Evolutionary conservation across 1,140 invertebrate genomes (phyloP).

Genomic region (Drosophila kohkoa): DNA sequence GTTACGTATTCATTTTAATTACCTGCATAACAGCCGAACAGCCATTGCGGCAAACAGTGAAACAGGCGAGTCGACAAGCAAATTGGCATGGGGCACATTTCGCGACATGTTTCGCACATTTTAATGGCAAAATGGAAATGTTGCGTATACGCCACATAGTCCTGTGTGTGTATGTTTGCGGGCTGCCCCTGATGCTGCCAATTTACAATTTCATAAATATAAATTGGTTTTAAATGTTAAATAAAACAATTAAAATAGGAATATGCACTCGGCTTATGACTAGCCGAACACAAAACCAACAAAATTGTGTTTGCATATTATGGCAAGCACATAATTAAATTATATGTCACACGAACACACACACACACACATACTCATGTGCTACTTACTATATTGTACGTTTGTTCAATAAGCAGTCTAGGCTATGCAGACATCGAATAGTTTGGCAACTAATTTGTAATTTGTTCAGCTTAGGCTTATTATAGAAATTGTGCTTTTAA

Average conservation of each 20-base stretch:
- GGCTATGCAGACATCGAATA: background rate
- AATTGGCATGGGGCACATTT: conserved; percentile 55
- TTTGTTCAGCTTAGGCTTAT: background rate
- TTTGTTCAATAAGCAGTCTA: background rate
- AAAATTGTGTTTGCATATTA: conserved; percentile 49
- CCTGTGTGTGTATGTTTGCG: conserved; percentile 11
- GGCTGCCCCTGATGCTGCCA: conserved; percentile 57
- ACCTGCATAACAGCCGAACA: conserved; percentile 66
- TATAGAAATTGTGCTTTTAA: background rate
- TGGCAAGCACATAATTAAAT: conserved; percentile 44
- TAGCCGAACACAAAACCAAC: conserved; percentile 39
- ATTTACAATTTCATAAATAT: conserved; percentile 81
- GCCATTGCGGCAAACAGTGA: conserved; percentile 21
- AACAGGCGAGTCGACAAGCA: conserved; percentile 34
- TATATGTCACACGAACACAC: conserved; percentile 24
- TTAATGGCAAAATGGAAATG: conserved; percentile 68
- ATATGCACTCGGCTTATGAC: conserved; percentile 8
- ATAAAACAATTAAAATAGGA: conserved; percentile 73
- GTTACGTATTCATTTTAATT: conserved; percentile 70
- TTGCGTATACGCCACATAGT: conserved; percentile 62
- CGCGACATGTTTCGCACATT: conserved; percentile 54
- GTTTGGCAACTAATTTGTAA: conserved; percentile 7
- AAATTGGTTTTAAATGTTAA: conserved; percentile 81
- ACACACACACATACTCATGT: conserved; percentile 1
- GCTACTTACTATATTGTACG: background rate